A percentile compares a stretch with the other conserved stretches of the same genome.
Evolutionary conservation across 2,888 invertebrate genomes (phyloP).

Genomic region (Sisyra terminalis): DNA sequence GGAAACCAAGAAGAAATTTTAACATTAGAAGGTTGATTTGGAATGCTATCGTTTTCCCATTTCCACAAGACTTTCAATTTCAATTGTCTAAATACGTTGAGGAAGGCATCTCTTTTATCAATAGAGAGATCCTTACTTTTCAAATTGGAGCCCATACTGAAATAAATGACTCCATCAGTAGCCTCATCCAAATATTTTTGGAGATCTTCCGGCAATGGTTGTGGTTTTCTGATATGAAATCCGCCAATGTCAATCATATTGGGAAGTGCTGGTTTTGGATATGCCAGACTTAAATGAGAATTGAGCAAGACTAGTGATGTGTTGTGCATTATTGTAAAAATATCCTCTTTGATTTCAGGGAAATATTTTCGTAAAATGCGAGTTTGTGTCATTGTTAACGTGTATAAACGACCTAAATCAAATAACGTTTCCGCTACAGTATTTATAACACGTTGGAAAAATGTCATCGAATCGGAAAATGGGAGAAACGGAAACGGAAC

Average conservation of each 20-base stretch:
- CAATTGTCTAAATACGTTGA: constrained; percentile 19
- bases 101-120: constrained; percentile 15
- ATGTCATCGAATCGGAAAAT: constrained; percentile 28
- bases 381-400: constrained; percentile 10
- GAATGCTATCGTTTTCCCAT: constrained; percentile 28
- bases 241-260: constrained; percentile 20
- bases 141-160: constrained; percentile 23
- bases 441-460: constrained; percentile 34
- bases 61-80: constrained; percentile 30
- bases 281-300: constrained; percentile 18
- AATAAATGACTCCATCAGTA: constrained; percentile 21
- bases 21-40: constrained; percentile 24
- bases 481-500: constrained; percentile 29
- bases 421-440: constrained; percentile 10
- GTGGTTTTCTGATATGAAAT: constrained; percentile 16
- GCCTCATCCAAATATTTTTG: constrained; percentile 19
- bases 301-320: constrained; percentile 18
- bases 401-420: no score
- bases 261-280: constrained; percentile 18
- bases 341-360: constrained; percentile 14
- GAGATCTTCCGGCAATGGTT: constrained; percentile 13
- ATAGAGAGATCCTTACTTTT: constrained; percentile 17
- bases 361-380: constrained; percentile 15
- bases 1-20: constrained; percentile 22
- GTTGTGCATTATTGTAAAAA: constrained; percentile 15